A percentile compares a stretch with the other conserved stretches of the same genome.
Evolutionary conservation across 2,888 invertebrate genomes (phyloP).

Genomic region (Meiosimyza decipiens): DNA sequence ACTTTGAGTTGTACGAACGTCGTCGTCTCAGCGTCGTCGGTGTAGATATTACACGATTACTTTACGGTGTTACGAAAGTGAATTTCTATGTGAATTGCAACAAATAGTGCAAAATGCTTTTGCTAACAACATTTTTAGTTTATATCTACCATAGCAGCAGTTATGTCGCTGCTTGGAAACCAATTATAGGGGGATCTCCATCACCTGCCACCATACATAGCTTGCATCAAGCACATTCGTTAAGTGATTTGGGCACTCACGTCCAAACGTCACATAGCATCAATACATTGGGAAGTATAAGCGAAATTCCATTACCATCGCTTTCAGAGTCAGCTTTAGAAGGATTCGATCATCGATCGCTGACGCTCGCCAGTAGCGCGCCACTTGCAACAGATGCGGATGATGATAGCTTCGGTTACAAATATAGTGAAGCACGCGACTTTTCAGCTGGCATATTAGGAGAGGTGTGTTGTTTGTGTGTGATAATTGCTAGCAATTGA

Average conservation of each 20-base stretch:
- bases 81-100: conserved; percentile 7
- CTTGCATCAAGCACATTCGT: conserved; percentile 63
- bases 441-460: conserved; percentile 40
- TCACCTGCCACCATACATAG: conserved; percentile 48
- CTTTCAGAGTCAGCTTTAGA: not conserved
- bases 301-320: not conserved
- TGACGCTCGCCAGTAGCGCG: not conserved
- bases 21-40: not conserved
- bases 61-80: not conserved
- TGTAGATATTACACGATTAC: not conserved
- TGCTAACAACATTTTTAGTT: not conserved
- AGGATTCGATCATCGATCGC: conserved; percentile 18
- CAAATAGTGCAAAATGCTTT: conserved; percentile 19
- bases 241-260: conserved; percentile 46
- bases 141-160: not conserved
- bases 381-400: conserved; percentile 31
- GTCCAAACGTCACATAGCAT: conserved; percentile 35
- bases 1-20: conserved; percentile 29
- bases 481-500: not conserved
- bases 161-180: conserved; percentile 53
- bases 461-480: conserved; percentile 43
- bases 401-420: conserved; percentile 49
- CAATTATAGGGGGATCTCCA: conserved; percentile 49
- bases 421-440: conserved; percentile 42
- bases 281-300: not conserved